These are phyloP conservation scores for Phalloptychus januarius DNA, from an alignment of 2,797 vertebrate species.

Conservation along the genomic window DNA sequence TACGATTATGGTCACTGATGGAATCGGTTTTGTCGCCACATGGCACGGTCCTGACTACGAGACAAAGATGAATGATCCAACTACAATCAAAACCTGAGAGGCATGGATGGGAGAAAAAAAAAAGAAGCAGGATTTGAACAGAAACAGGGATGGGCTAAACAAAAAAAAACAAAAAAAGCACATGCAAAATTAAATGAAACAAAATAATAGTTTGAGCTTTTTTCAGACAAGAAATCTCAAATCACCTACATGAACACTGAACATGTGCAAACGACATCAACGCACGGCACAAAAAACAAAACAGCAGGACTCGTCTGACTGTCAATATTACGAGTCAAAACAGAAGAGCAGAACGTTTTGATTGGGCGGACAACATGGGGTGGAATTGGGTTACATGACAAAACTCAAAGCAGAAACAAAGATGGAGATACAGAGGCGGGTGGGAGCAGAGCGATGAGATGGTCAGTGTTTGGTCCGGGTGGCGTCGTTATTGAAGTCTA, in stretches of 20 bases:
- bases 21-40: conserved; percentile 44
- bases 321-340: conserved; percentile 12
- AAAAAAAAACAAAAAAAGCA: conserved; percentile 18
- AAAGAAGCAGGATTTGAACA: conserved; percentile 22
- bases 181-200: conserved; percentile 69
- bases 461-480: conserved; percentile 79
- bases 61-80: conserved; percentile 17
- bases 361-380: conserved; percentile 37
- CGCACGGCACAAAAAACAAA: conserved; percentile 10
- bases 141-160: conserved; percentile 6
- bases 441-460: conserved; percentile 75
- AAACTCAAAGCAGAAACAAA: conserved; percentile 43
- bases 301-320: conserved; percentile 9
- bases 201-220: conserved; percentile 24
- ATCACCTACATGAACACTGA: conserved; percentile 25
- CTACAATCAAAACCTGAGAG: conserved; percentile 34
- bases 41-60: conserved; percentile 5
- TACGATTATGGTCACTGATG: conserved; percentile 46
- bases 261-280: conserved; percentile 41
- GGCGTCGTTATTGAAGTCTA: conserved; percentile 81
- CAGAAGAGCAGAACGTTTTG: conserved; percentile 23
- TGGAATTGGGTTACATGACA: conserved; percentile 47
- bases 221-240: conserved; percentile 30
- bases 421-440: conserved; percentile 29
- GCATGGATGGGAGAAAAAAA: background rate